Evolutionary conservation across 2,888 invertebrate genomes (phyloP).

Genomic region (Nymphalis polychloros): DNA sequence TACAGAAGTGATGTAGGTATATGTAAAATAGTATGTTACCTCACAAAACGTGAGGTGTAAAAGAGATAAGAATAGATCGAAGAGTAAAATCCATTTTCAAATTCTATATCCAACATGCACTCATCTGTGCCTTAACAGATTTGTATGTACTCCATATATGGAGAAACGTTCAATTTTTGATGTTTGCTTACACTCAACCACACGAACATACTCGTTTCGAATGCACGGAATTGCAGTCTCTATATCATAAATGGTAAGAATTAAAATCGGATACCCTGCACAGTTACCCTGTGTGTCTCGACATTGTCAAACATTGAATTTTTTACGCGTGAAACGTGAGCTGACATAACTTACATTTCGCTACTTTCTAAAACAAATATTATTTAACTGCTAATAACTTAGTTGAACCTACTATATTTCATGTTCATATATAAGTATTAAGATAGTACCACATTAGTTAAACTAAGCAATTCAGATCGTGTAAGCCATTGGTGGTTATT

Average conservation of each 20-base stretch:
- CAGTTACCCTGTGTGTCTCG: not conserved
- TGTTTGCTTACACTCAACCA: conserved; percentile 20
- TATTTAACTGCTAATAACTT: conserved; percentile 7
- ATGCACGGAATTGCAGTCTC: not conserved
- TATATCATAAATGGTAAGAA: not conserved
- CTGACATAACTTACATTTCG: conserved; percentile 28
- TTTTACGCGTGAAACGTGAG: conserved; percentile 30
- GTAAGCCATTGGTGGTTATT: too few species aligned
- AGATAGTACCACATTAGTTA: too few species aligned
- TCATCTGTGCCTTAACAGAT: not conserved
- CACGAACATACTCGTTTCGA: not conserved
- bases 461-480: too few species aligned
- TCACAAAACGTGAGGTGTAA: not conserved
- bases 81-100: conserved; percentile 1
- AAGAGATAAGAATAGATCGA: not conserved
- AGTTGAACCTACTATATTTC: not conserved
- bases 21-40: not conserved
- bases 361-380: conserved; percentile 17
- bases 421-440: not conserved
- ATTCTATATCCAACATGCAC: not conserved
- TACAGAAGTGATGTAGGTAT: too few species aligned
- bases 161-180: conserved; percentile 26
- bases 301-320: conserved; percentile 22
- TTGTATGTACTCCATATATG: conserved; percentile 22
- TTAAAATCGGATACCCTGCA: not conserved